Evolutionary conservation across 1,140 invertebrate genomes (phyloP).

Genomic region (Dysdera silvatica): DNA sequence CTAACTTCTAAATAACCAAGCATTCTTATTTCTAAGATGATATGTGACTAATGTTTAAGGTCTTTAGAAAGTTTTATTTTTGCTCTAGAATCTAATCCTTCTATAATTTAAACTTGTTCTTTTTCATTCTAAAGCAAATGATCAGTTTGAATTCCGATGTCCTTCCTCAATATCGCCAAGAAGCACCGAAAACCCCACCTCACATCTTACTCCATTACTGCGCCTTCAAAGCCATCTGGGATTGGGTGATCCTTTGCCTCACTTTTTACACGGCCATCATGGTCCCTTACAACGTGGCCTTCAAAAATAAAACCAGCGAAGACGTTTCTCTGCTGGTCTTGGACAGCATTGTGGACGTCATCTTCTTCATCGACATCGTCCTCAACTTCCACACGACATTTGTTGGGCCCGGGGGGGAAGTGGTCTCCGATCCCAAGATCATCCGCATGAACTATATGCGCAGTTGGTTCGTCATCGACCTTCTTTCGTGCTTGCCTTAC

Average conservation of each 20-base stretch:
- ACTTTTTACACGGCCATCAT: slow-evolving; percentile 99
- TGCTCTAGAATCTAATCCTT: too few relatives aligned
- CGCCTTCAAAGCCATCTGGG: slow-evolving; percentile 94
- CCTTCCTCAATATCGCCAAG: slow-evolving; percentile 97
- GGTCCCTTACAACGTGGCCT: slow-evolving; percentile 99
- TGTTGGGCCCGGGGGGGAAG: slow-evolving; percentile 94
- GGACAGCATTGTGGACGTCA: slow-evolving; percentile 98
- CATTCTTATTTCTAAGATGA: too few relatives aligned
- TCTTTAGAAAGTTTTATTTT: too few relatives aligned
- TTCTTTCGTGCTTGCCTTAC: slow-evolving; percentile 97
- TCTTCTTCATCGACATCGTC: slow-evolving; percentile 99
- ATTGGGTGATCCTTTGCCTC: slow-evolving; percentile 98
- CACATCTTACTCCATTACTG: slow-evolving; percentile 97
- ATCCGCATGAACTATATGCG: slow-evolving; percentile 98
- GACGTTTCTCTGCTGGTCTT: slow-evolving; percentile 93
- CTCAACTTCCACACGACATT: slow-evolving; percentile 99
- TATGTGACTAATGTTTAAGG: too few relatives aligned
- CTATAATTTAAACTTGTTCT: not conserved
- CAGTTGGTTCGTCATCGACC: slow-evolving; percentile 99
- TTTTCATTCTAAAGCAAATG: slow-evolving; percentile 58
- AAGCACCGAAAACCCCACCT: slow-evolving; percentile 98
- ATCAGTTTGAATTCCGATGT: slow-evolving; percentile 94
- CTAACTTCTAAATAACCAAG: too few relatives aligned
- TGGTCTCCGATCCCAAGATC: slow-evolving; percentile 93
- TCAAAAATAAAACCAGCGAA: slow-evolving; percentile 99